Percentiles rank a stretch among this genome's conserved stretches.
Conservation (phyloP, 2,888 invertebrate genomes). For the Podabrus alpinus region DNA sequence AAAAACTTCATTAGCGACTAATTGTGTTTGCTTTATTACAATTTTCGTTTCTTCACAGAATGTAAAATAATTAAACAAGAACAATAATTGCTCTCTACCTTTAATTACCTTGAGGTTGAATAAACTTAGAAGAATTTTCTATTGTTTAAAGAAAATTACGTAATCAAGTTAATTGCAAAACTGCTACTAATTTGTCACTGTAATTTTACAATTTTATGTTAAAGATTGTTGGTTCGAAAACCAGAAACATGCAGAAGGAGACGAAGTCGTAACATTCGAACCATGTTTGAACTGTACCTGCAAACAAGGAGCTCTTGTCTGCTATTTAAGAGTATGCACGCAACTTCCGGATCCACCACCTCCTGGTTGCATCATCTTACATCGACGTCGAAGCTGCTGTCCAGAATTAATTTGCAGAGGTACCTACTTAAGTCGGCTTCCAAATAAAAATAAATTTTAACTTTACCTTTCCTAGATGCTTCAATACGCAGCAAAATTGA, state of each 20-base stretch:
- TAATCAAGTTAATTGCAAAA: not conserved
- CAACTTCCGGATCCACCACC: constrained; percentile 76
- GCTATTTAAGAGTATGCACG: constrained; percentile 77
- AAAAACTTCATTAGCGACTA: not conserved
- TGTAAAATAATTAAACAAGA: not conserved
- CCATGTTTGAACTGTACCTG: constrained; percentile 81
- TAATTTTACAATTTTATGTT: constrained; percentile 27
- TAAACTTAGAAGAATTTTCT: not conserved
- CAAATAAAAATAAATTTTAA: not conserved
- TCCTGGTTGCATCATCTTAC: constrained; percentile 71
- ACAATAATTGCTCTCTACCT: not conserved
- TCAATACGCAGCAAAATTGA: constrained; percentile 43
- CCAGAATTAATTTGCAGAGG: constrained; percentile 78
- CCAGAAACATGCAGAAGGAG: constrained; percentile 67
- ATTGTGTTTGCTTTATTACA: not conserved
- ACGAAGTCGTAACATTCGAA: constrained; percentile 69
- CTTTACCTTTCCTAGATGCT: constrained; percentile 13
- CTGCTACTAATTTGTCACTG: not conserved
- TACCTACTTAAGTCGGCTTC: constrained; percentile 42
- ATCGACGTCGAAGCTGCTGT: constrained; percentile 73
- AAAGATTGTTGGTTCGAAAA: constrained; percentile 76
- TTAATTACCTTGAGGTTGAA: not conserved
- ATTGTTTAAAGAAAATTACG: not conserved
- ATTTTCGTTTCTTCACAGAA: not conserved
- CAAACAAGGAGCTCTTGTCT: constrained; percentile 71